Evolutionary conservation across 2,113 vertebrate genomes (phyloP).

Genomic region (Toxotes chatareus): DNA sequence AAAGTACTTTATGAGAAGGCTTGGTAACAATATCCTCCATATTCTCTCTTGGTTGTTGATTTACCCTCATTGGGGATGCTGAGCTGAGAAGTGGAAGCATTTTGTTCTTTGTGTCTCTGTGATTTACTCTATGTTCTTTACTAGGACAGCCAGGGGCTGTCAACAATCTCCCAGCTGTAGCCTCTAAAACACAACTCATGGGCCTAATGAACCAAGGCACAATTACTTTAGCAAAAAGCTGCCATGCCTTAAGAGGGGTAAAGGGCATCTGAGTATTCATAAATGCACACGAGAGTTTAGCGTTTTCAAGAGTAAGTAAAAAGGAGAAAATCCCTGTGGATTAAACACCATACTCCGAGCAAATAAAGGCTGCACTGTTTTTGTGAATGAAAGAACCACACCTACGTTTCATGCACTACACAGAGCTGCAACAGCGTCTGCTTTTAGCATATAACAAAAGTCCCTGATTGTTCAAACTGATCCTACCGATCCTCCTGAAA

Average conservation of each 20-base stretch:
- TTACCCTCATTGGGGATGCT: constrained; percentile 49
- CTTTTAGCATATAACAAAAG: background rate
- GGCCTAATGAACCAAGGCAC: constrained; percentile 79
- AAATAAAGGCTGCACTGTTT: background rate
- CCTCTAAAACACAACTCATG: constrained; percentile 77
- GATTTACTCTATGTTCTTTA: constrained; percentile 67
- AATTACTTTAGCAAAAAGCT: constrained; percentile 76
- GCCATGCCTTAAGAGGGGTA: constrained; percentile 50
- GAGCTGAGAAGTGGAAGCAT: constrained; percentile 55
- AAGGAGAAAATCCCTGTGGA: background rate
- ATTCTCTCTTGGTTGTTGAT: constrained; percentile 42
- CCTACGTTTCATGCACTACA: background rate
- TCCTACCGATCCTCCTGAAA: background rate
- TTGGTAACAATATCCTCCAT: constrained; percentile 10
- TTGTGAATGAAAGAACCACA: background rate
- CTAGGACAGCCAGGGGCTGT: constrained; percentile 73
- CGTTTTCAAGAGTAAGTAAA: constrained; percentile 22
- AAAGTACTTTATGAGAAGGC: background rate
- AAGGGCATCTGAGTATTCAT: constrained; percentile 53
- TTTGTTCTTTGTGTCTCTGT: constrained; percentile 66
- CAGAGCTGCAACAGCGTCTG: background rate
- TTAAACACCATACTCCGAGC: background rate
- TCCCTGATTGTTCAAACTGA: background rate
- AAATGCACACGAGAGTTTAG: constrained; percentile 34
- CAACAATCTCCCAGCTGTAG: constrained; percentile 75